Conservation (phyloP, 1,140 invertebrate genomes). For the Charaxes varanes region DNA sequence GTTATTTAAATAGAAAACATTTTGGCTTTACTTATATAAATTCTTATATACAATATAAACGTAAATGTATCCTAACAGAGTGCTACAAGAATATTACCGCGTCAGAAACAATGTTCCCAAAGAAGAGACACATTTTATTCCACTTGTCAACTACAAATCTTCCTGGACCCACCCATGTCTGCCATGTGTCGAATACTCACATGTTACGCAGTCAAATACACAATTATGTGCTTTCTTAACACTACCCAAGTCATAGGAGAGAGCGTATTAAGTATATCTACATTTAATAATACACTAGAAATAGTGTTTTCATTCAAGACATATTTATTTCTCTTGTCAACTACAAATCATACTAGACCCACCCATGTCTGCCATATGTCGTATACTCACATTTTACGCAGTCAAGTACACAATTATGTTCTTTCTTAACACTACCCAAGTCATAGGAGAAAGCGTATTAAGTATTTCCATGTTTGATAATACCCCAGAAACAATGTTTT, state of each 20-base stretch:
- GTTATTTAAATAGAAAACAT: neutral
- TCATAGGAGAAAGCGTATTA: slow-evolving; percentile 24
- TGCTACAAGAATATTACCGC: slow-evolving; percentile 15
- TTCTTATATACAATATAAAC: neutral
- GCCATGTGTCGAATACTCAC: slow-evolving; percentile 55
- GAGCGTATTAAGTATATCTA: too few species aligned
- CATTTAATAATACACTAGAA: slow-evolving; percentile 16
- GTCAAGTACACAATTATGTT: slow-evolving; percentile 47
- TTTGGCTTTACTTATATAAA: neutral
- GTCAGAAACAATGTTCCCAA: slow-evolving; percentile 21
- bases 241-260: slow-evolving; percentile 20
- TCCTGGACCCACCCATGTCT: slow-evolving; percentile 55
- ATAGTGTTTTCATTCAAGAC: slow-evolving; percentile 23
- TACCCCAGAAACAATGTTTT: slow-evolving; percentile 18
- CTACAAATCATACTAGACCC: slow-evolving; percentile 64
- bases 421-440: slow-evolving; percentile 27
- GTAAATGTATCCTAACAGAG: slow-evolving; percentile 3
- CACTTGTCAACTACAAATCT: slow-evolving; percentile 69
- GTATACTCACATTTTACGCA: slow-evolving; percentile 57
- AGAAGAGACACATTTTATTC: slow-evolving; percentile 43
- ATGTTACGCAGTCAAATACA: slow-evolving; percentile 54
- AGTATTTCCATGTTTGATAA: too few species aligned
- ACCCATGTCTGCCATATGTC: slow-evolving; percentile 58
- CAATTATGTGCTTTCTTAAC: slow-evolving; percentile 39
- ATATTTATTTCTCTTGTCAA: slow-evolving; percentile 58